Evolutionary conservation across 2,797 vertebrate species (phyloP), one percentile per base, ranked within the genome.

Genomic region (Percopsis omiscomaycus): DNA sequence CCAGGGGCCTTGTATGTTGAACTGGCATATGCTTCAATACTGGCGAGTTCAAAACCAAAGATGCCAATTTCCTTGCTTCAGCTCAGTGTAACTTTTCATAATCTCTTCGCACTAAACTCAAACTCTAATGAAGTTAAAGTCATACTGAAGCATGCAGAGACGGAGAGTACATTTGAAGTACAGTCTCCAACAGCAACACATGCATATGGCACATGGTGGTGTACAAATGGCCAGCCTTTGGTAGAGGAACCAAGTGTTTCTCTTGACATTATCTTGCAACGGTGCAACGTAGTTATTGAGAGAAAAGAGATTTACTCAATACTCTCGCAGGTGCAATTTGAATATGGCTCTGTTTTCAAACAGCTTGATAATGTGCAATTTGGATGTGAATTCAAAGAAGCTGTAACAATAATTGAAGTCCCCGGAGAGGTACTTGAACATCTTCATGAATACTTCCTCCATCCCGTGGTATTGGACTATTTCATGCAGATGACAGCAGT

Each of bases 391-490:
- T 88, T 95, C 51, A 93, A 89, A 37, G 95, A 96, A 89, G 94
- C 92, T 22, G 83, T 95, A 64, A 84, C 92, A 50, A 69, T 52
- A 37, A 78, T 97, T 10, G 88, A 68, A 49, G 90, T 95, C 59
- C 89, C 91, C 3, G 68, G 77, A 68, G 88, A 93, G 68, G 78
- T 90, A 0, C 0, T 81, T 16, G 72, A 64, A 50, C 77, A 93
- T 64, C 87, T 96, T 61, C 76, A 93, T 75, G 87, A 92, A 45
- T 93, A 92, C 80, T 91, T 79, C 55, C 86, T 96, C 64, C 94
- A 96, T 66, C 95, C 95, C 12, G 93, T 94, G 54, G 51, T 96
- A 4, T 81, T 96, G 0, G 95, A 96, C 83, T 93, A 85, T 72
- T 95, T 96, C 67, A 68, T 96, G 68, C 94, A 96, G 87, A 94